Base-by-base conservation (phyloP, 2,797 vertebrate genomes). In the Lates japonicus region DNA sequence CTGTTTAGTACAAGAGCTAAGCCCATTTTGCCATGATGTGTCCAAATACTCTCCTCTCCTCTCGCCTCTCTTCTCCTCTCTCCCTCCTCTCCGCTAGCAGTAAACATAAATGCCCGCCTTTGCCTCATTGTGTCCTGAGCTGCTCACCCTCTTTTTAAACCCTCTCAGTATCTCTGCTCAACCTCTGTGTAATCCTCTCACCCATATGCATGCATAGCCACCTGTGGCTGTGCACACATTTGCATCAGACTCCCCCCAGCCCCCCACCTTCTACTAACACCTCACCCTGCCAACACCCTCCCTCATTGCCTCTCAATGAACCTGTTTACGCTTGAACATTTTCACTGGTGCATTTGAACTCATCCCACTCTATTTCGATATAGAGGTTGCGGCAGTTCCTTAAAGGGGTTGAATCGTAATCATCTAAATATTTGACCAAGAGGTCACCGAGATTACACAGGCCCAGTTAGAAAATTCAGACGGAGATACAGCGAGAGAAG, bases 371-470 rank as follows among this genome's bases (percentile, higher is more conserved):
- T 93, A 95, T 95, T 93, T 93, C 86, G 91, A 88, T 87, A 87
- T 71, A 69, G 79, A 82, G 83, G 87, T 89, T 85, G 82, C 25
- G 84, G 90, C 82, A 93, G 92, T 94, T 94, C 85, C 88, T 94
- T 93, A 93, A 94, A 94, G 87, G 84, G 90, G 78, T 75, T 90
- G 66, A 85, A 91, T 95, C 90, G 90, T n/a, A n/a, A 95, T 93
- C 84, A 90, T 93, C 93, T 95, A 95, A 96, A 95, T 95, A 95
- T 95, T 95, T 95, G 92, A 95, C 92, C 87, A 93, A 93, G 90
- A 86, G 94, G 92, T 95, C 94, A 93, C 70, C 1, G 76, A 87
- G 88, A 90, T 91, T 79, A 65, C 33, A 41, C 75, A 62, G 74
- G 80, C 76, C 79, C 17, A n/a, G 75, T 82, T 46, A 7, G 79